Evolutionary conservation across 1,140 invertebrate species (phyloP), one percentile per base, ranked within the genome.

Genomic region (Neodiprion lecontei): DNA sequence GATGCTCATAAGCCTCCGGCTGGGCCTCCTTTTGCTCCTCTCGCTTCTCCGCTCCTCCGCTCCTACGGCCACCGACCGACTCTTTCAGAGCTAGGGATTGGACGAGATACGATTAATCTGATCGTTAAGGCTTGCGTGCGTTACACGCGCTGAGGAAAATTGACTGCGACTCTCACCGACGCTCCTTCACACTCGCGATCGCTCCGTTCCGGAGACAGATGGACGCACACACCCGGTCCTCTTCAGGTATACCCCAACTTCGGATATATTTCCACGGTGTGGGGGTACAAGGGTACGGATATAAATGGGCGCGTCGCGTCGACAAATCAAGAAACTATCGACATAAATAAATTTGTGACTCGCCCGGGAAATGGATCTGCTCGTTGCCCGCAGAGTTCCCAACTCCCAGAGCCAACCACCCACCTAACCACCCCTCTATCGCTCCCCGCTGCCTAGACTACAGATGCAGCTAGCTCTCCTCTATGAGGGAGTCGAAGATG

Each of bases 301-400:
- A 86, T 86, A 85, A 86, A 86, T 88, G 86, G 86, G 83, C 81
- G 79, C 81, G 80, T 81, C 78, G 78, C 87, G 86, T 87, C 86
- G 84, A 88, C 86, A 88, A 88, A 88, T 88, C 87, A 88, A 88
- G 87, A 87, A 88, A 88, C 86, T 88, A 88, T 88, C 87, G 87
- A 88, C 86, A 87, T 88, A 88, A 88, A 88, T 88, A 88, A 87
- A 88, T 88, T 85, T 88, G 86, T 85, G 83, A 85, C 83, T 77
- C 85, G 78, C 82, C 74, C 79, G 86, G 85, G 86, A 81, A 82
- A 83, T 85, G 80, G 74, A 40, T 40, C 78, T 72, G 78, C 74
- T 74, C 77, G 79, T 81, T 76, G 73, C 40, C 76, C 70, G 67
- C 75, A 69, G 76, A 77, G 53, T 77, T 23, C 48, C 14, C 66